Percentiles rank a stretch among this genome's conserved stretches.
These are phyloP conservation scores for Muscina levida DNA, from an alignment of 2,888 invertebrate genomes.

Conservation along the genomic window DNA sequence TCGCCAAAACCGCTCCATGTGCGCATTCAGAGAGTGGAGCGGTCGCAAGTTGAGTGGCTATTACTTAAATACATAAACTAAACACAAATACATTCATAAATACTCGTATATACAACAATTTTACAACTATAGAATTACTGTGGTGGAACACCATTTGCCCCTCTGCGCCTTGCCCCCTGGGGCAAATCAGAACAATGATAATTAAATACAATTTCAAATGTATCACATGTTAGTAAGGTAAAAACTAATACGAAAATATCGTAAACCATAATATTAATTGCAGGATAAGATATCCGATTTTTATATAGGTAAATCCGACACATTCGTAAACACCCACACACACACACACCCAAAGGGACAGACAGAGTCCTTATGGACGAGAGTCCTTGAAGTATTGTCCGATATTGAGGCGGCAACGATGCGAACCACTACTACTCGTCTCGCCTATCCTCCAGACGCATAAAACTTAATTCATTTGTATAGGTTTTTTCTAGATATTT, in stretches of 20 bases:
- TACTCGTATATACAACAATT: constrained; percentile 15
- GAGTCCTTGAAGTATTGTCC: constrained; percentile 13
- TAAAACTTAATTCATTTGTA: constrained; percentile 26
- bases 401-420: too few species aligned
- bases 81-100: not conserved
- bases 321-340: constrained; percentile 6
- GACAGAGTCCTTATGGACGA: not conserved
- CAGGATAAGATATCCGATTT: constrained; percentile 14
- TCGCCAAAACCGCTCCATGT: too few species aligned
- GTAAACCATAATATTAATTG: constrained; percentile 28
- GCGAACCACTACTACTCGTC: too few species aligned
- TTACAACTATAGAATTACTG: constrained; percentile 31
- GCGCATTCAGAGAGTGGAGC: too few species aligned
- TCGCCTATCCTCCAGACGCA: not conserved
- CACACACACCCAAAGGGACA: not conserved
- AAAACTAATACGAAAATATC: not conserved
- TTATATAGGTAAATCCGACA: constrained; percentile 24
- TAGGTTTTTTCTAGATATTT: constrained; percentile 40
- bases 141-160: constrained; percentile 11
- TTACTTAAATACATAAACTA: constrained; percentile 18
- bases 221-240: constrained; percentile 22
- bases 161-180: too few species aligned
- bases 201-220: constrained; percentile 13
- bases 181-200: not conserved
- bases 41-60: too few species aligned